Percentiles rank a stretch among this genome's conserved stretches.
phyloP scores from a whole-genome alignment of 2,888 invertebrate genomes.

The Leucophenga maculata region DNA sequence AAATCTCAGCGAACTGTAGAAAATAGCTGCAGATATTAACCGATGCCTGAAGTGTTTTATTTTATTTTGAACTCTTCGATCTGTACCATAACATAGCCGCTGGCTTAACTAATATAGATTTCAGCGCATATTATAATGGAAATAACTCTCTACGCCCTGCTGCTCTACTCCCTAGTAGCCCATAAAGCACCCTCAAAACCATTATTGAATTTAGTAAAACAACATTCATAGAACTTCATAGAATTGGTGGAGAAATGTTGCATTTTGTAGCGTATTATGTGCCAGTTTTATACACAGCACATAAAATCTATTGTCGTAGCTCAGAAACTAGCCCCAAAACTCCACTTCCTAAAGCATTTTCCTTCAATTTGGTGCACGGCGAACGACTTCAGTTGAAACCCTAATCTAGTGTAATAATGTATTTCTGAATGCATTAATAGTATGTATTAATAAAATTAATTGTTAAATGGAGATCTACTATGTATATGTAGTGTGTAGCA shows the following conservation, averaged over 20 bases:
- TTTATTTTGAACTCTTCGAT: too few species aligned
- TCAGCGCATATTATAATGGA: too few species aligned
- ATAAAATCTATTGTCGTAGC: slow-evolving; percentile 13
- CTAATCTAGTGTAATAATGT: slow-evolving; percentile 37
- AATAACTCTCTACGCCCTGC: too few species aligned
- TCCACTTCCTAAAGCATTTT: slow-evolving; percentile 57
- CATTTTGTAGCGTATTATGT: neutral
- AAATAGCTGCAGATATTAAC: too few species aligned
- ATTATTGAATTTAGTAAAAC: neutral
- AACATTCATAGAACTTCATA: too few species aligned
- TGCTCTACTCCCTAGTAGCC: too few species aligned
- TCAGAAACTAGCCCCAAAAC: slow-evolving; percentile 45
- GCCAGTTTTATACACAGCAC: too few species aligned
- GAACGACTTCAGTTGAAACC: slow-evolving; percentile 51
- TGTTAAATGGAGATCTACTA: slow-evolving; percentile 46
- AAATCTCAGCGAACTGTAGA: too few species aligned
- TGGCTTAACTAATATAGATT: too few species aligned
- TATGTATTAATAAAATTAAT: slow-evolving; percentile 38
- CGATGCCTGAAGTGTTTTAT: too few species aligned
- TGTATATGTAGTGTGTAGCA: neutral
- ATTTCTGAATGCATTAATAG: slow-evolving; percentile 7
- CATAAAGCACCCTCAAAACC: too few species aligned
- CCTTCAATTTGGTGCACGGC: slow-evolving; percentile 34
- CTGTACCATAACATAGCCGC: too few species aligned
- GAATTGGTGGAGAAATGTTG: neutral